phyloP scores from a whole-genome alignment of 2,888 invertebrate species.

The Augochlorella aurata region DNA sequence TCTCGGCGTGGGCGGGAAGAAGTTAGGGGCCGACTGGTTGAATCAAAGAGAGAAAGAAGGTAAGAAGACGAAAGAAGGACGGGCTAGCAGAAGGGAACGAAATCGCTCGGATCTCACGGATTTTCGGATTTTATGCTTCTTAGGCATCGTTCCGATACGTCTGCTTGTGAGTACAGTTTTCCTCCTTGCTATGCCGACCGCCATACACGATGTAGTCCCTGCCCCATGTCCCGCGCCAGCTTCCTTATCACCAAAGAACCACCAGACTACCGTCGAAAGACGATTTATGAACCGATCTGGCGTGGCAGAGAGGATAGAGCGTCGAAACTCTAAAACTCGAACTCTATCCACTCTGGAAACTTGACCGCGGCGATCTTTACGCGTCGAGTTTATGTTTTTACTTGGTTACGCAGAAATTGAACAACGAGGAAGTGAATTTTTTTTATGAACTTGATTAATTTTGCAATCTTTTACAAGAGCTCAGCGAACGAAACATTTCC shows the following conservation, averaged over 20 bases:
- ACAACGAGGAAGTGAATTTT: too few species aligned
- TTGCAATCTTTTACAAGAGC: too few species aligned
- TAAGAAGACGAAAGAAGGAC: constrained; percentile 20
- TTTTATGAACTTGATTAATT: too few species aligned
- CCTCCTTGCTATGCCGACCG: constrained; percentile 37
- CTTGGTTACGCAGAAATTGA: too few species aligned
- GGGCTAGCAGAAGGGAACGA: constrained; percentile 41
- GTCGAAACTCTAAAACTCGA: constrained; percentile 18
- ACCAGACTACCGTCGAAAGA: constrained; percentile 55
- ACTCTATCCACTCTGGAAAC: constrained; percentile 8
- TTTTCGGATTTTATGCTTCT: constrained; percentile 75
- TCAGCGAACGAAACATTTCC: too few species aligned
- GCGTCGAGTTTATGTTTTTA: too few species aligned
- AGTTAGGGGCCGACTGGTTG: constrained; percentile 37
- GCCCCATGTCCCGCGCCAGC: constrained; percentile 47
- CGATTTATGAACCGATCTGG: constrained; percentile 62
- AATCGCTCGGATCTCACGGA: constrained; percentile 73
- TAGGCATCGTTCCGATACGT: constrained; percentile 54
- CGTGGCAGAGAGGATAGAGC: constrained; percentile 23
- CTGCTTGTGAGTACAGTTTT: constrained; percentile 35
- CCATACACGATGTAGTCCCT: constrained; percentile 24
- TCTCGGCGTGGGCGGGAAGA: constrained; percentile 30
- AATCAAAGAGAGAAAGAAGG: constrained; percentile 11
- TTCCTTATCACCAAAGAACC: constrained; percentile 63
- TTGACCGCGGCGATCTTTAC: neutral